Evolutionary conservation across 2,113 vertebrate species (phyloP).

Genomic region (Oceanodroma tethys): DNA sequence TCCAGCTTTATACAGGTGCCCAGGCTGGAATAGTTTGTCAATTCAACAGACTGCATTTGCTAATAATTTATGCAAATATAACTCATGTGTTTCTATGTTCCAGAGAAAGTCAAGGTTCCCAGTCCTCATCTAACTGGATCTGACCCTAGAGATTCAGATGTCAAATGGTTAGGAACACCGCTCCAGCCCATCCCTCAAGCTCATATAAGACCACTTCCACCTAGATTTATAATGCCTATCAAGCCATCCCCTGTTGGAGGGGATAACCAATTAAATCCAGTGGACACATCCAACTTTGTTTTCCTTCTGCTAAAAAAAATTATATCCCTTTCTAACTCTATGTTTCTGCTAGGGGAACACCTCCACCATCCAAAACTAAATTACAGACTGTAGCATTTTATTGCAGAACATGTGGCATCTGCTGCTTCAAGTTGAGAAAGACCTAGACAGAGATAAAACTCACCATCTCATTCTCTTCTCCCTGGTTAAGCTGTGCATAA

Average conservation of each 20-base stretch:
- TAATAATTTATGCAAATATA: background rate
- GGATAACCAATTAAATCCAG: background rate
- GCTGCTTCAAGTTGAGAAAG: constrained; percentile 4
- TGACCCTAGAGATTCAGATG: background rate
- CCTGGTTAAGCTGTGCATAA: constrained; percentile 73
- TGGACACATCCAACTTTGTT: background rate
- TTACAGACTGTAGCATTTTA: background rate
- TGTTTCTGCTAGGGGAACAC: background rate
- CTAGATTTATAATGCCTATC: background rate
- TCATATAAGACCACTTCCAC: background rate
- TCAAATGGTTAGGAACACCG: background rate
- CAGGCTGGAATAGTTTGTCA: background rate
- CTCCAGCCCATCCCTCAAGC: background rate
- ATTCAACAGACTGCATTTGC: background rate
- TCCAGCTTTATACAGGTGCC: background rate
- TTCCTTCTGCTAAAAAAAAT: background rate
- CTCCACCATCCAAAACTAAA: background rate
- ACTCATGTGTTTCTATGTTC: background rate
- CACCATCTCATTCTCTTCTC: constrained; percentile 81
- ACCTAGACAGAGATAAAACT: constrained; percentile 34
- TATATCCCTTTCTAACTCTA: background rate
- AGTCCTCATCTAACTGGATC: background rate
- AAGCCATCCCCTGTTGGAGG: background rate
- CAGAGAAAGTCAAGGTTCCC: background rate
- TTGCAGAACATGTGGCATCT: background rate